These are phyloP conservation scores for Chorisops tibialis DNA, from an alignment of 2,888 invertebrate genomes.

Conservation along the genomic window DNA sequence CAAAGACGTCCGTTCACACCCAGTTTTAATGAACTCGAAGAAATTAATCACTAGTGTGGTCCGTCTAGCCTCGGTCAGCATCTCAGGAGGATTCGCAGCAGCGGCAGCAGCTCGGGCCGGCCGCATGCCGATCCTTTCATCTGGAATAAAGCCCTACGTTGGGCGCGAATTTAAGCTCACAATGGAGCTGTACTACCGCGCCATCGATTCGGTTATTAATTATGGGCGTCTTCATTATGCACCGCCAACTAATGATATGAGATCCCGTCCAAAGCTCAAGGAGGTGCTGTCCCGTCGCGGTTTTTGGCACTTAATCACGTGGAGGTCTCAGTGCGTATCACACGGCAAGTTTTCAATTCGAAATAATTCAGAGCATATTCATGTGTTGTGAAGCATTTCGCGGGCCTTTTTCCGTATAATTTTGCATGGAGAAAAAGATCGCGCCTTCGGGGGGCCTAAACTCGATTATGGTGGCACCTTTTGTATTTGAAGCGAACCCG, in stretches of 20 bases:
- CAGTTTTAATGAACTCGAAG: neutral
- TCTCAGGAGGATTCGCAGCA: neutral
- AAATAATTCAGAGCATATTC: constrained; percentile 15
- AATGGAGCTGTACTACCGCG: too few species aligned
- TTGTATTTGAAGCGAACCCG: neutral
- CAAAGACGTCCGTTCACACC: constrained; percentile 8
- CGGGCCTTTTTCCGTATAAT: too few species aligned
- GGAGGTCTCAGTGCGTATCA: too few species aligned
- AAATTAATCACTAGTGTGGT: constrained; percentile 1
- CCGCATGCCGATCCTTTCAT: neutral
- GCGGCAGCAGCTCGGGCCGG: neutral
- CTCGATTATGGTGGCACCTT: neutral
- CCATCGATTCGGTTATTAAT: constrained; percentile 2
- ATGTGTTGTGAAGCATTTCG: neutral
- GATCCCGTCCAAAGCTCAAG: neutral
- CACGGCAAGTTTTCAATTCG: constrained; percentile 1
- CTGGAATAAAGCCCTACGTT: neutral
- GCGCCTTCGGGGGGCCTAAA: constrained; percentile 5
- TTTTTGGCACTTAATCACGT: neutral
- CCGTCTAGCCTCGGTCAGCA: neutral
- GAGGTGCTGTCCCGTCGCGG: neutral
- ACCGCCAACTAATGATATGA: too few species aligned
- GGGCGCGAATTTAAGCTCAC: too few species aligned
- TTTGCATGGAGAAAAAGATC: neutral
- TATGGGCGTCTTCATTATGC: neutral